These are phyloP conservation scores for Grus americana DNA, from an alignment of 2,113 vertebrate genomes.

Conservation along the genomic window DNA sequence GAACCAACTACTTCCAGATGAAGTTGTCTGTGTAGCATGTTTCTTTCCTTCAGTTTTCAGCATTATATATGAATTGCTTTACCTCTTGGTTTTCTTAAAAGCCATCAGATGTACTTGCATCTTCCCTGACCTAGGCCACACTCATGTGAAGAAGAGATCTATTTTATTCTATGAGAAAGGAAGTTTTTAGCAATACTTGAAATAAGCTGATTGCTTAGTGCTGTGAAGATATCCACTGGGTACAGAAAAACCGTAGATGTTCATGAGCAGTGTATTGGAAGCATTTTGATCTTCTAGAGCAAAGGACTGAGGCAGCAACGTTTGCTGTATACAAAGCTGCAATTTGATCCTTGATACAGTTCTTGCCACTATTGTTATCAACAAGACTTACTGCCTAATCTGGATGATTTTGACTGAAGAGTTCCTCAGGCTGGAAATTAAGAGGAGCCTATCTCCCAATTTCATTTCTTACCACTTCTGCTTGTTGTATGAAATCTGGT, in stretches of 20 bases:
- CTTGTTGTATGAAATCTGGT: conserved; percentile 4
- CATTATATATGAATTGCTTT: neutral
- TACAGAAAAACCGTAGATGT: neutral
- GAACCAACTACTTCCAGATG: neutral
- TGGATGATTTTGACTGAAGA: neutral
- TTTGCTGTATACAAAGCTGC: neutral
- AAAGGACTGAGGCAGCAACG: neutral
- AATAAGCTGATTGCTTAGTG: neutral
- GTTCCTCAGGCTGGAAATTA: neutral
- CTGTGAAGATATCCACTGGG: neutral
- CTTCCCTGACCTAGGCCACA: neutral
- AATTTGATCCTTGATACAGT: neutral
- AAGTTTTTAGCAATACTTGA: neutral
- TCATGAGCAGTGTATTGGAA: neutral
- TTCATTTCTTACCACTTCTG: conserved; percentile 4
- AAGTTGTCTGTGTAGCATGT: neutral
- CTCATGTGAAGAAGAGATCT: neutral
- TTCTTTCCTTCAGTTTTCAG: neutral
- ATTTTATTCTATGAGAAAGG: neutral
- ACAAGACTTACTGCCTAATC: neutral
- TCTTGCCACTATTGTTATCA: neutral
- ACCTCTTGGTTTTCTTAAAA: neutral
- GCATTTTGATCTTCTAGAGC: neutral
- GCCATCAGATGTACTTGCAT: neutral
- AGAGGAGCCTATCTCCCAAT: neutral